Evolutionary conservation across 2,113 vertebrate species (phyloP).

Genomic region (Oostethus manadensis): DNA sequence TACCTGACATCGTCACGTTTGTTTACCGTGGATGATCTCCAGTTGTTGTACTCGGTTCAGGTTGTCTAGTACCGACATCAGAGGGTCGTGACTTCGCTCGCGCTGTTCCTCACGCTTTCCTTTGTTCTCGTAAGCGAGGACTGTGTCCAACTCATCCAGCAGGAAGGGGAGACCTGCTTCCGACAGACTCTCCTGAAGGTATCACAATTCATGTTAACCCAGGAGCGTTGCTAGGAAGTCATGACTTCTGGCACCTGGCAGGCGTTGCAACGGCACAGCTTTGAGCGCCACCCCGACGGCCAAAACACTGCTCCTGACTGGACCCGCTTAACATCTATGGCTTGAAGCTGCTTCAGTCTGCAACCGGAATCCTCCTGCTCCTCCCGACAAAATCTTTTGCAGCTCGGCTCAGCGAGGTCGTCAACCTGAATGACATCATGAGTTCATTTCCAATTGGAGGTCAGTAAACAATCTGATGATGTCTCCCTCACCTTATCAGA

Average conservation of each 20-base stretch:
- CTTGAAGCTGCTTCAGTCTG: conserved; percentile 73
- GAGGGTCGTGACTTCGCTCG: conserved; percentile 73
- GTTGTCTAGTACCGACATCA: conserved; percentile 91
- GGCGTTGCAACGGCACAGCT: conserved; percentile 80
- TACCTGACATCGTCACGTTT: too few species aligned
- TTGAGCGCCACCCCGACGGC: conserved; percentile 84
- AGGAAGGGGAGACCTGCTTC: conserved; percentile 83
- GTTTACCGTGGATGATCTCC: conserved; percentile 87
- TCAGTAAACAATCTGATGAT: neutral
- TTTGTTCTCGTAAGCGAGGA: conserved; percentile 91
- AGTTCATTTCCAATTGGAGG: neutral
- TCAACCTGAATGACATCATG: conserved; percentile 23
- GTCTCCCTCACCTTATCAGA: neutral
- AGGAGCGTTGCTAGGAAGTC: neutral
- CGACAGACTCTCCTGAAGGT: conserved; percentile 74
- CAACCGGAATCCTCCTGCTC: conserved; percentile 59
- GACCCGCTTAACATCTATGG: conserved; percentile 44
- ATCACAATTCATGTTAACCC: neutral
- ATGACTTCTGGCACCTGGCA: conserved; percentile 75
- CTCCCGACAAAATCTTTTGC: conserved; percentile 60
- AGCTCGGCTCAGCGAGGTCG: conserved; percentile 41
- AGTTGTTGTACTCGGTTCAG: conserved; percentile 93
- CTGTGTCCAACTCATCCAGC: conserved; percentile 88
- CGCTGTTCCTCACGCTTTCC: conserved; percentile 79
- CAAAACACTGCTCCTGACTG: conserved; percentile 85